Evolutionary conservation across 2,113 vertebrate genomes (phyloP).

Genomic region (Lagopus muta): DNA sequence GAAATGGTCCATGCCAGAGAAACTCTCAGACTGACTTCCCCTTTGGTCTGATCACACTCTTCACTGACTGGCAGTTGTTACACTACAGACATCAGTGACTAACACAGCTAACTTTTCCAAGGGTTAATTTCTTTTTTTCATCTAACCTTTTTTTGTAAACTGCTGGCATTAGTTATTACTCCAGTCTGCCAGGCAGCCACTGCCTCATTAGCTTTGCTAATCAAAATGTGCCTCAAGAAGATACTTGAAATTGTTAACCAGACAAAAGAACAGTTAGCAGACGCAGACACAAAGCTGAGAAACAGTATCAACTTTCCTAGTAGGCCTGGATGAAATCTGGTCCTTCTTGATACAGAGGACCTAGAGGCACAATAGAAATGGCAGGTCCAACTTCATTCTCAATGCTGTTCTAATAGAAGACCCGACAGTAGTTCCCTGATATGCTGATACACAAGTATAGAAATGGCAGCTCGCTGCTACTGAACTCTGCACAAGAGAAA

Average conservation of each 20-base stretch:
- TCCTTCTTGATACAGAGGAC: not conserved
- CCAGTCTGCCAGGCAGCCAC: not conserved
- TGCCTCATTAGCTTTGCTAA: conserved; percentile 45
- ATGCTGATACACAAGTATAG: not conserved
- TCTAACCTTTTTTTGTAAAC: not conserved
- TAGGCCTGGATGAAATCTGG: not conserved
- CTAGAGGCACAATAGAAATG: not conserved
- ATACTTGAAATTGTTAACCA: conserved; percentile 1
- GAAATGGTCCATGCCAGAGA: not conserved
- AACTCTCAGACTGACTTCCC: not conserved
- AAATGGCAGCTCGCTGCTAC: not conserved
- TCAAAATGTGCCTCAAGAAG: conserved; percentile 35
- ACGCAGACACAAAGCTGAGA: not conserved
- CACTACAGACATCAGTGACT: not conserved
- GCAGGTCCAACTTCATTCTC: not conserved
- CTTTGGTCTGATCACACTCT: not conserved
- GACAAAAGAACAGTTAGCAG: not conserved
- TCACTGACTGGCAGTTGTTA: not conserved
- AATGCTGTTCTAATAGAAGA: not conserved
- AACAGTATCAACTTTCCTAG: not conserved
- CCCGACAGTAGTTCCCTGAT: no score
- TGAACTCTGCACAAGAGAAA: not conserved
- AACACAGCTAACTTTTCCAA: not conserved
- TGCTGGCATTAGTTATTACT: conserved; percentile 22
- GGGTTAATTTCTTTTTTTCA: not conserved